Evolutionary conservation across 2,113 vertebrate species (phyloP), one percentile per base, ranked within the genome.

Genomic region (Ivindomyrus marchei): DNA sequence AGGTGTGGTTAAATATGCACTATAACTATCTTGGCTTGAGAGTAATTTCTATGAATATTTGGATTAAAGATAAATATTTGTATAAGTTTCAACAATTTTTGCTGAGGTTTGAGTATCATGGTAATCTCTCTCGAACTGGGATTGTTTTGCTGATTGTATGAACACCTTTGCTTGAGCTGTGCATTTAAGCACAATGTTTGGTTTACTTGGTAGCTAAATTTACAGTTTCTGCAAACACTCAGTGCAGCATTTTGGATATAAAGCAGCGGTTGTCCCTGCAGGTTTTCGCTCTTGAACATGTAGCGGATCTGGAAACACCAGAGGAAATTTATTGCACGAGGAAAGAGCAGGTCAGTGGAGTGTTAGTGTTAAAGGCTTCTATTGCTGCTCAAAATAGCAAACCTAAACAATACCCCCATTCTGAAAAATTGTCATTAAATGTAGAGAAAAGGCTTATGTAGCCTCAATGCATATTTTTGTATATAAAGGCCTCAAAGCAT

Each of bases 1-100:
- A 85, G 36, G 70, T 80, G 31, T 89, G 50, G 50, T 45, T 58
- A 52, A 31, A 58, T 85, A 85, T 89, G 77, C 89, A 89, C 89
- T 85, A 85, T 45, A 89, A 46, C 45, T 80, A 46, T 50, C 46
- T 85, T 85, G 7, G 49, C 45, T 50, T 87, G 13, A 53, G 85
- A n/a, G 85, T 36, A 53, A 50, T 53, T 89, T 88, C 39, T 88
- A 58, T 27, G 19, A 88, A 88, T 70, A 74, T 45, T 47, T 8
- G 39, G 24, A 47, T 47, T 85, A 11, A n/a, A 47, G 24, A 46
- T 3, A 46, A 85, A 89, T 52, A 49, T 77, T 77, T 50, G 87
- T 70, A 58, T 50, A 42, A 8, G 84, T 90, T 88, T 27, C 39
- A 88, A 42, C 87, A 83, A n/a, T 47, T 83, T 87, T 90, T 52